Percentiles rank a stretch among this genome's conserved stretches.
Conservation (phyloP, 2,797 vertebrate genomes). For the Dipus sagitta region DNA sequence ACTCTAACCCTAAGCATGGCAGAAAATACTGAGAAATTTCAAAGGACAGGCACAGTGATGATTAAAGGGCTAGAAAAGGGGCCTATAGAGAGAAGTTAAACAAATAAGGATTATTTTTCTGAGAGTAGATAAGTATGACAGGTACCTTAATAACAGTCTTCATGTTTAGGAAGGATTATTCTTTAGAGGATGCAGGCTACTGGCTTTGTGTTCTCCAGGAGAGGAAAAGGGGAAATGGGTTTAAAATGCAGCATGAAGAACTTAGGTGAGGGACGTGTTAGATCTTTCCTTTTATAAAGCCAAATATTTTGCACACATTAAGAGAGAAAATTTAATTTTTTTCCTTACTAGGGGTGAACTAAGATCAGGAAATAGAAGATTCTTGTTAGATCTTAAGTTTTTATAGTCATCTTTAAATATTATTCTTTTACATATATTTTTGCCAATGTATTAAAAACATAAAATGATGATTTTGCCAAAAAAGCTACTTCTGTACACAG, state of each 20-base stretch:
- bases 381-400: neutral
- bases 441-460: neutral
- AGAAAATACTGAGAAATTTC: constrained; percentile 61
- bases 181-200: constrained; percentile 51
- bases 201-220: constrained; percentile 65
- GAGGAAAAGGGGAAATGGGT: constrained; percentile 40
- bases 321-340: neutral
- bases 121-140: constrained; percentile 69
- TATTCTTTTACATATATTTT: neutral
- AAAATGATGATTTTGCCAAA: neutral
- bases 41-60: constrained; percentile 68
- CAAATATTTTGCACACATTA: constrained; percentile 36
- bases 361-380: neutral
- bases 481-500: neutral
- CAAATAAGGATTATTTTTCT: constrained; percentile 70
- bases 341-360: neutral
- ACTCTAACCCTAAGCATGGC: constrained; percentile 43
- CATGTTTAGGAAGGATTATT: constrained; percentile 63
- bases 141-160: constrained; percentile 74
- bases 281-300: neutral
- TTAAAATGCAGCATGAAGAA: constrained; percentile 68
- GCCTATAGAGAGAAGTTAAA: constrained; percentile 65
- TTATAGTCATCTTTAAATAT: neutral
- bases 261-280: neutral
- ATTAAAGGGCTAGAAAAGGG: constrained; percentile 73